Conservation (phyloP, 1,140 invertebrate species). For the Vollenhovia emeryi region DNA sequence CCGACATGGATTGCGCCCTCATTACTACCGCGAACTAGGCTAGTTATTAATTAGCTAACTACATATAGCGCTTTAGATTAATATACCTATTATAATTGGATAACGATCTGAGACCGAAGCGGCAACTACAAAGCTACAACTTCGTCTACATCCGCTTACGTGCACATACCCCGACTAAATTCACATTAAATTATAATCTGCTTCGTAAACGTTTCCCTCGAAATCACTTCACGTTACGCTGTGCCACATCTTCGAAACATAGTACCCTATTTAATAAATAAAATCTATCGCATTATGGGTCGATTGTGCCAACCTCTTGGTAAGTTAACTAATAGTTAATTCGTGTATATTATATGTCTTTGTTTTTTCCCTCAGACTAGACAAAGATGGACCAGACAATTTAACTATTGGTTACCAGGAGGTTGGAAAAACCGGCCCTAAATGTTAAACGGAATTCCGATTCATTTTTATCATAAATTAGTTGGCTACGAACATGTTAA, state of each 20-base stretch:
- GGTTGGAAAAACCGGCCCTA: too few relatives aligned
- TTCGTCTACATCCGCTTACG: constrained; percentile 18
- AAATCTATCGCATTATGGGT: constrained; percentile 10
- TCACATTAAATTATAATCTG: constrained; percentile 57
- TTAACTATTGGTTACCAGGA: too few relatives aligned
- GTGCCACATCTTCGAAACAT: constrained; percentile 8
- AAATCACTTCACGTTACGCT: constrained; percentile 43
- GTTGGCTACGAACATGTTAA: neutral
- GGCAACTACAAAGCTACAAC: constrained; percentile 59
- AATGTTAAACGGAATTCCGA: neutral
- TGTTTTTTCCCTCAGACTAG: too few relatives aligned
- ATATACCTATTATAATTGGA: constrained; percentile 61
- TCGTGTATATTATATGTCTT: too few relatives aligned
- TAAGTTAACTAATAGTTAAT: too few relatives aligned
- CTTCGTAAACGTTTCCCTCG: constrained; percentile 24
- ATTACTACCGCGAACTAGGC: constrained; percentile 1
- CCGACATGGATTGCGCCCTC: neutral
- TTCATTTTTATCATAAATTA: neutral
- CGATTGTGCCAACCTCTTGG: too few relatives aligned
- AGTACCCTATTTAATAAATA: neutral
- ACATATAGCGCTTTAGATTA: constrained; percentile 40
- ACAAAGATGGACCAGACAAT: too few relatives aligned
- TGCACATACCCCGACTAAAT: constrained; percentile 14
- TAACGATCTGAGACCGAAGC: constrained; percentile 57
- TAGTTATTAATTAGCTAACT: constrained; percentile 51